Evolutionary conservation across 2,797 vertebrate species (phyloP), one percentile per base, ranked within the genome.

Genomic region (Novumbra hubbsi): DNA sequence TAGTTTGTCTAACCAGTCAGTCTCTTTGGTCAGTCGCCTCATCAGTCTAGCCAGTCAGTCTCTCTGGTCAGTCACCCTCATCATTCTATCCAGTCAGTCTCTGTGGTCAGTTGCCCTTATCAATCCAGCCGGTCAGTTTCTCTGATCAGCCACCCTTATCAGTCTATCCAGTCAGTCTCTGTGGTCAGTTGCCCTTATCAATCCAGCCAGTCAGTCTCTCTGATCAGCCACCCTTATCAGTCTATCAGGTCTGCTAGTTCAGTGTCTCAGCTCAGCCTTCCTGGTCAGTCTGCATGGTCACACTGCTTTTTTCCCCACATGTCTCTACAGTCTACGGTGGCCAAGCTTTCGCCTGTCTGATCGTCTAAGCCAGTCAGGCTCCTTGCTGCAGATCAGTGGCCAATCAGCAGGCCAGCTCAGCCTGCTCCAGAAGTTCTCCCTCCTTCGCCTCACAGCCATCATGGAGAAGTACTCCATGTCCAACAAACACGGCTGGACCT

Each of bases 391-490:
- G 85, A 97, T 99, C 90, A 95, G 93, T 78, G 96, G 90, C 90
- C 98, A 99, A 84, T 97, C 97, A 21, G 97, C 96, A 1, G 92
- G 93, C 73, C 97, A 99, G 73, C 94, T 99, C 86, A 97, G 96
- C 74, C 93, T 99, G 70, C 93, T 98, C 81, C 98, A 98, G 76
- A 98, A 96, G 83, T 97, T 99, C 91, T 98, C 97, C 0, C 86
- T 99, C 80, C 96, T 99, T 21, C 94, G 95, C 24, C 96, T 99
- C 78, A 99, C 98, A 0, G 98, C 97, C 88, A 96, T 98, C 91
- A 98, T 99, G 98, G 98, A 99, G 90, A 99, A 96, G 82, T 96
- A 97, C 85, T 98, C 97, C 8, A 91, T 97, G 96, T 96, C 97
- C 79, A 99, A 96, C 85, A 98, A 98, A 79, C 97, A 99, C 5